Conservation (phyloP, 30 jellyfish, hydroid and myxozoan genomes). For the Aurelia aurita region DNA sequence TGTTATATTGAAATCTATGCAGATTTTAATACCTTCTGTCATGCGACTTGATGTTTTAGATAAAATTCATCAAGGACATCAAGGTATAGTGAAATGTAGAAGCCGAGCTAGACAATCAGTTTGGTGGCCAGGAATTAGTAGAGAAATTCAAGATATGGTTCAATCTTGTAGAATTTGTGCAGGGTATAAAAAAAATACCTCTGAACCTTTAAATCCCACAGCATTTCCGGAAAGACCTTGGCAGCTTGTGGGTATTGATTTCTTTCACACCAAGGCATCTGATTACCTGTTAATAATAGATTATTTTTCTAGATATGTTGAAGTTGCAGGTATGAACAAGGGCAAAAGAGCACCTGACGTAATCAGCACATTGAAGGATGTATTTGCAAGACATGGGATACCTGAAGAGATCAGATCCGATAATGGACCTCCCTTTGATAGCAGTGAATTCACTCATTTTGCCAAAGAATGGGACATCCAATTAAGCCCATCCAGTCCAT, state of each 20-base stretch:
- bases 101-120: constrained; percentile 47
- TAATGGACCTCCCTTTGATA: no score
- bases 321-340: no score
- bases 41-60: constrained; percentile 59
- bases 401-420: no score
- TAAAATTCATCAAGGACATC: constrained; percentile 68
- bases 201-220: constrained; percentile 12
- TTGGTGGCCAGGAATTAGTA: constrained; percentile 68
- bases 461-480: constrained; percentile 12
- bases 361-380: neutral
- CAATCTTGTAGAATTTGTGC: constrained; percentile 39
- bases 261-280: constrained; percentile 10
- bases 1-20: constrained; percentile 37
- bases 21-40: constrained; percentile 63
- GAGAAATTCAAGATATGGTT: constrained; percentile 40
- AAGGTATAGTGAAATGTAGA: constrained; percentile 52
- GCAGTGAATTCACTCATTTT: no score
- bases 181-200: neutral
- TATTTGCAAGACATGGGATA: no score
- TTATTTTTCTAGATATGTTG: no score
- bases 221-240: constrained; percentile 27
- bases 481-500: constrained; percentile 35
- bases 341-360: no score
- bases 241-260: constrained; percentile 27
- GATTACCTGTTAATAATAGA: neutral